Base-by-base conservation (phyloP, 2,888 invertebrate genomes). In the Danaus chrysippus region DNA sequence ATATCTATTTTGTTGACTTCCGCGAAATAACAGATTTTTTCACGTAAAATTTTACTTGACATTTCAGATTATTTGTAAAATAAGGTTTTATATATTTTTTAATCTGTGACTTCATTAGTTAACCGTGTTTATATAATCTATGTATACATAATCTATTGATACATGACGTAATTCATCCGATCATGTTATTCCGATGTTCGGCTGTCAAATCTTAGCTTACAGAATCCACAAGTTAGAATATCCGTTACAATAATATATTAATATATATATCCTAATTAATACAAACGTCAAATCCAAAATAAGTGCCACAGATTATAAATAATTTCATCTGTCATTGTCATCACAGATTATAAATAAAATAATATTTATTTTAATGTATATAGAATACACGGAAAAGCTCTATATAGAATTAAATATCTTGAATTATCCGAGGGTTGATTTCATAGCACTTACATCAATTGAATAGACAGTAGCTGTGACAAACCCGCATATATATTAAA, bases 81-180 rank as follows among this genome's bases (percentile, higher is more conserved):
- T 5, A 34, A 34, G 23, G 6, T 34, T 8, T 5, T 5, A 34
- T 34, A 34, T 34, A 34, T 34, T 34, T 61, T 66, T 56, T 60
- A 57, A 44, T 62, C 43, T 58, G 58, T 55, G 41, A 43, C 52
- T 55, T 59, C 63, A 56, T 59, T 54, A 59, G 42, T 34, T 44
- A 56, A 59, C 59, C 55, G 34, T 49, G 41, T 58, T 34, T 49
- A 49, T 59, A 59, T 63, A 34, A 34, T 42, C 59, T 66, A 79
- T 74, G 74, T 73, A 72, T 72, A 72, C 72, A 62, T 65, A 59
- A 62, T 74, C 78, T 76, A 79, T 79, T 84, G 84, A 84, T 84
- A 80, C 80, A 79, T 81, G 81, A 79, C 84, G 76, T 72, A 77
- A 77, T 76, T 72, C 75, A 72, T 75, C 77, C 84, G 83, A 84